phyloP scores from a whole-genome alignment of 2,888 invertebrate species.

The Glaucopsyche alexis region DNA sequence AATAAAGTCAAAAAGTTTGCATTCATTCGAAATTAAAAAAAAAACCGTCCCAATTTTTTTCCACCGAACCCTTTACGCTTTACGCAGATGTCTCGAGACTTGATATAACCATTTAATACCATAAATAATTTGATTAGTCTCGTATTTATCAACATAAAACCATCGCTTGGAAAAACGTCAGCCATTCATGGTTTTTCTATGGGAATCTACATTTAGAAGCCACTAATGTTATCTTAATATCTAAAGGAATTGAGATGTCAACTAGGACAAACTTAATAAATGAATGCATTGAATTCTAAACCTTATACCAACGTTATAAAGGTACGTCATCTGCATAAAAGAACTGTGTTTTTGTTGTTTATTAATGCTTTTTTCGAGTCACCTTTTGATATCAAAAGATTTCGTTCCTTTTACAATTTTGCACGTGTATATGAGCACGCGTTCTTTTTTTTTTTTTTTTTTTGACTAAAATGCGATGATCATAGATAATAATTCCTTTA shows the following conservation, averaged over 20 bases:
- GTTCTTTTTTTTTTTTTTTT: constrained; percentile 44
- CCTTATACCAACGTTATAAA: constrained; percentile 35
- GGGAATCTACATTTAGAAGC: constrained; percentile 69
- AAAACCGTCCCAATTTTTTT: constrained; percentile 4
- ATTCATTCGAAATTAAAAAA: not conserved
- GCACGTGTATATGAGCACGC: constrained; percentile 65
- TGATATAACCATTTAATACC: constrained; percentile 72
- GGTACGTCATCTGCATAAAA: constrained; percentile 32
- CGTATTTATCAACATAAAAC: constrained; percentile 77
- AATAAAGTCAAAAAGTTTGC: constrained; percentile 5
- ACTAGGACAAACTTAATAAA: constrained; percentile 45
- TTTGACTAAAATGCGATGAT: constrained; percentile 16
- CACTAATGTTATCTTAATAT: constrained; percentile 78
- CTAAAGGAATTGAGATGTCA: constrained; percentile 63
- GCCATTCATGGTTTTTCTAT: constrained; percentile 55
- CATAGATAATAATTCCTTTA: constrained; percentile 16
- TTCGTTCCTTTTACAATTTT: constrained; percentile 56
- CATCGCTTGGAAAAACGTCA: constrained; percentile 76
- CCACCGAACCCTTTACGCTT: constrained; percentile 46
- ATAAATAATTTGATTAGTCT: constrained; percentile 80
- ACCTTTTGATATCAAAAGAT: constrained; percentile 63
- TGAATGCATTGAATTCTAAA: constrained; percentile 31
- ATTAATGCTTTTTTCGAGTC: constrained; percentile 56
- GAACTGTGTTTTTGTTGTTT: constrained; percentile 54
- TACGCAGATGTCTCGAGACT: constrained; percentile 62